Percentiles rank a stretch among this genome's conserved stretches.
phyloP scores from a whole-genome alignment of 2,113 vertebrate species.

The Sebastes fasciatus region DNA sequence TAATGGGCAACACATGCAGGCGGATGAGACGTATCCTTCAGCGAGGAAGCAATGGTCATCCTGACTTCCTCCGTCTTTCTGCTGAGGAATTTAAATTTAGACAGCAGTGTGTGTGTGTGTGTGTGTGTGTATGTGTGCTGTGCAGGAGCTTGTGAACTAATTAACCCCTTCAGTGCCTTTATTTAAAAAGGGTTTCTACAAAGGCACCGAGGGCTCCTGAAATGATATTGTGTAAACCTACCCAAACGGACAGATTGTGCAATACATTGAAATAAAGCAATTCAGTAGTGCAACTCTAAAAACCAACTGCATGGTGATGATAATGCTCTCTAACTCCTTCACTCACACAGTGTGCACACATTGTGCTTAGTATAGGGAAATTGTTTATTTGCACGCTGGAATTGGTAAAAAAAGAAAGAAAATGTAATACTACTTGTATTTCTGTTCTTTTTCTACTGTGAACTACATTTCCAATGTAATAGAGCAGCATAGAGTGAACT shows the following conservation, averaged over 20 bases:
- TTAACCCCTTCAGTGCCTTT: conserved; percentile 44
- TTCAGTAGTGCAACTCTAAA: neutral
- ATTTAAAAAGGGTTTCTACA: neutral
- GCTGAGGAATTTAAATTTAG: conserved; percentile 14
- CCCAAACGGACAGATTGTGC: neutral
- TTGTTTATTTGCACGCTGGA: too few relatives aligned
- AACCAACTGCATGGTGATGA: too few relatives aligned
- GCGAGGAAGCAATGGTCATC: neutral
- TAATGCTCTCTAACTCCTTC: neutral
- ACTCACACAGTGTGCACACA: neutral
- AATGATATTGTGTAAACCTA: neutral
- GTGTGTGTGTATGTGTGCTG: neutral
- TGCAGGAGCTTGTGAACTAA: neutral
- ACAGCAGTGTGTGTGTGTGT: neutral
- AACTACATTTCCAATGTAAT: too few relatives aligned
- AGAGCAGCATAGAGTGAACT: too few relatives aligned
- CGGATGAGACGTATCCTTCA: neutral
- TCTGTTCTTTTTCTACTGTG: too few relatives aligned
- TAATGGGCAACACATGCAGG: neutral
- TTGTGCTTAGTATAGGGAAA: too few relatives aligned
- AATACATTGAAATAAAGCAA: neutral
- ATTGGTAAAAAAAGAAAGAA: too few relatives aligned
- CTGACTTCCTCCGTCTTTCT: conserved; percentile 16
- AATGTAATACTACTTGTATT: too few relatives aligned
- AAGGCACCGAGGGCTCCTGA: neutral